Conservation (phyloP, 1,140 invertebrate species). For the Mamestra configurata region DNA sequence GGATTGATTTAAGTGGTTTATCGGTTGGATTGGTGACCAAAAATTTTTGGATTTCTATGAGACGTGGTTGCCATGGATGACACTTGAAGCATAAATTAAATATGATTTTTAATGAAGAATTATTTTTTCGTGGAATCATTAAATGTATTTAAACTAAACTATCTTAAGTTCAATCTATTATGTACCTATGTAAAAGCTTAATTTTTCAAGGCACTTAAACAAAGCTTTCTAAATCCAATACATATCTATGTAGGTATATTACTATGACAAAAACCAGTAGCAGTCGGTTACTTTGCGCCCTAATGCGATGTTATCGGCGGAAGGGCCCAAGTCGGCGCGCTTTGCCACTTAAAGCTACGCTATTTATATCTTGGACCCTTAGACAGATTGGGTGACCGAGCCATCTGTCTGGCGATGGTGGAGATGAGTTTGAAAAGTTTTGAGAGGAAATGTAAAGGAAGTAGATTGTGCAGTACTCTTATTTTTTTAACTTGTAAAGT, state of each 20-base stretch:
- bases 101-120: no score
- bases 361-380: slow-evolving; percentile 81
- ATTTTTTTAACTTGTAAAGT: no score
- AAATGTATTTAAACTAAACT: no score
- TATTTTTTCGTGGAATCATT: no score
- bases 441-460: background rate
- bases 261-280: slow-evolving; percentile 83
- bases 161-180: no score
- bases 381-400: slow-evolving; percentile 73
- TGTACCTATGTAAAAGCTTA: background rate
- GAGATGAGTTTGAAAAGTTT: slow-evolving; percentile 34
- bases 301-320: slow-evolving; percentile 84
- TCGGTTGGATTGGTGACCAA: background rate
- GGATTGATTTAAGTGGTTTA: background rate
- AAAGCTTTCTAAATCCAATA: slow-evolving; percentile 55
- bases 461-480: background rate
- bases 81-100: no score
- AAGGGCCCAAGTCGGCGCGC: slow-evolving; percentile 76
- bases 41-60: background rate
- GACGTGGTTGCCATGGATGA: no score
- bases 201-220: background rate
- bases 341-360: slow-evolving; percentile 82
- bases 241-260: slow-evolving; percentile 58
- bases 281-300: slow-evolving; percentile 72
- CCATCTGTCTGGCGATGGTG: slow-evolving; percentile 67